phyloP scores from a whole-genome alignment of 2,888 invertebrate species.

The Eupithecia vulgata region DNA sequence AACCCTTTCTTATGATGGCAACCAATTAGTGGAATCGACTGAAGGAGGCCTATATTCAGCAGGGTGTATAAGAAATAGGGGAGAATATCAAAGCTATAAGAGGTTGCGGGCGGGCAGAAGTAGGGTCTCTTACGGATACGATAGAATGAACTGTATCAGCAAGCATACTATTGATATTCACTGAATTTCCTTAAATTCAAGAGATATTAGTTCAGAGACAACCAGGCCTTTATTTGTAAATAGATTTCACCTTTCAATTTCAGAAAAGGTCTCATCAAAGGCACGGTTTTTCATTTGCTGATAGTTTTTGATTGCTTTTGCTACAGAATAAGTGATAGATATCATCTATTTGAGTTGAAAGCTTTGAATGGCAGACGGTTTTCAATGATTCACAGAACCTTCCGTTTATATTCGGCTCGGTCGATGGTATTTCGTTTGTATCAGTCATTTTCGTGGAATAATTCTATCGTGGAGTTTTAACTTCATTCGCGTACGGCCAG shows the following conservation, averaged over 20 bases:
- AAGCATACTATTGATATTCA: background rate
- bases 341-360: background rate
- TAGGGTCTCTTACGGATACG: background rate
- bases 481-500: background rate
- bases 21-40: background rate
- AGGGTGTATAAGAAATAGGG: background rate
- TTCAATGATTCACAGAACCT: background rate
- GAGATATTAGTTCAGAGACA: background rate
- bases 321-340: background rate
- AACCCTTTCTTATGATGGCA: background rate
- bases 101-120: background rate
- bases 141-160: background rate
- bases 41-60: background rate
- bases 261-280: slow-evolving; percentile 4
- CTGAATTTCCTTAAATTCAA: background rate
- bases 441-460: background rate
- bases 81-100: background rate
- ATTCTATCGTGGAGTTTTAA: background rate
- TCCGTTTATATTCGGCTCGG: background rate
- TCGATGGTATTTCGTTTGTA: background rate
- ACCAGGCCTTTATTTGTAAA: background rate
- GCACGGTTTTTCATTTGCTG: background rate
- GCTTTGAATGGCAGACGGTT: background rate
- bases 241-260: background rate
- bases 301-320: slow-evolving; percentile 8